Base-by-base conservation (phyloP, 2,113 vertebrate species). In the Ramphastos sulfuratus region DNA sequence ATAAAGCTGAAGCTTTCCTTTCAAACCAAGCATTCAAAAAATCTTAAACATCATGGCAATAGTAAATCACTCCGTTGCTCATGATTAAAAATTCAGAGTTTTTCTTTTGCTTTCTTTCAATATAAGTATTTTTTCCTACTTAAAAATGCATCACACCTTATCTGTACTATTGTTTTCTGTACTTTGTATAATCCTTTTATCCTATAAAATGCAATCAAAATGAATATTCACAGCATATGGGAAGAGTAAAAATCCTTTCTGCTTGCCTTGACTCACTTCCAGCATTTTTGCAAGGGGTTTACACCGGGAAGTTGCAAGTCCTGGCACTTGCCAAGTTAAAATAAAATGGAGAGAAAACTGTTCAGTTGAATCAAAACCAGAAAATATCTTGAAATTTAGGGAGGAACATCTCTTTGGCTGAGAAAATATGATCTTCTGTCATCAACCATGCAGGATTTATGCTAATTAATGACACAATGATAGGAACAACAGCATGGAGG, bases 21-120 rank as follows among this genome's bases (percentile, higher is more conserved):
- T 96, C 28, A 84, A 77, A 82, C 33, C 69, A 82, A 87, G 44
- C 50, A 69, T 84, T 95, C 64, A 93, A 91, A 46, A 92, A 95
- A 70, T 92, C 52, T 82, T 35, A 87, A 95, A 71, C 66, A 83
- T 74, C 56, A 44, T 21, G 58, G n/a, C 33, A 74, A 31, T 58
- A 74, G 63, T 92, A 93, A 96, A 91, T 95, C 63, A 69, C 39
- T 90, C 15, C 48, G 55, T 44, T 88, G 61, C 35, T 66, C 48
- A 33, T 79, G 55, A 79, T 69, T 42, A 90, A 84, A 91, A 95
- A 80, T 7, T 20, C 46, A 83, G 46, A 67, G 55, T 89, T 69
- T 81, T 78, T 19, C 19, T 72, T 91, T 35, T 66, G 5, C 71
- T 94, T 94, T 93, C 72, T 74, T 95, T 37, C 55, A 10, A 2